These are phyloP conservation scores for Sclerurus mexicanus DNA, from an alignment of 2,113 vertebrate genomes.

Conservation along the genomic window DNA sequence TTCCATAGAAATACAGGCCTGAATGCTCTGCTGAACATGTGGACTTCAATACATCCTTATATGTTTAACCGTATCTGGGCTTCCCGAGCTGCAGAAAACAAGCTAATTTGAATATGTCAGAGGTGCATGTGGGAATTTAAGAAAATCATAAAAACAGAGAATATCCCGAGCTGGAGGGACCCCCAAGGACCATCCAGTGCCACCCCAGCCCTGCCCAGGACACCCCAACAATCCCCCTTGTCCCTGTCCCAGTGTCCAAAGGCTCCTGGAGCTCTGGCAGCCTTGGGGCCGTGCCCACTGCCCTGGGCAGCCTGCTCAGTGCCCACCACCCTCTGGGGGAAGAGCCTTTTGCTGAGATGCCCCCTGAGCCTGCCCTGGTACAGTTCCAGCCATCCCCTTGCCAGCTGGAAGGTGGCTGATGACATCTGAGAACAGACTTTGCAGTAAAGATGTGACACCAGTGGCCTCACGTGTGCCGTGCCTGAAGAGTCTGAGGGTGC, in stretches of 20 bases:
- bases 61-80: neutral
- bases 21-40: neutral
- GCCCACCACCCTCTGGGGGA: neutral
- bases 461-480: neutral
- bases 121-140: neutral
- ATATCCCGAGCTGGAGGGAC: neutral
- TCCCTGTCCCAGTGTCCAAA: neutral
- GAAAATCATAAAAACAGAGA: neutral
- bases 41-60: neutral
- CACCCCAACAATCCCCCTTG: neutral
- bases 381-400: neutral
- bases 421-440: neutral
- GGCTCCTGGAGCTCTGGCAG: neutral
- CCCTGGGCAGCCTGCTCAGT: neutral
- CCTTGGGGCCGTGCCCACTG: neutral
- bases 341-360: neutral
- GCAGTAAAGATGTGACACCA: neutral
- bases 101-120: neutral
- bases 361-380: neutral
- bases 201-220: neutral
- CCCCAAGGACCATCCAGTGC: neutral
- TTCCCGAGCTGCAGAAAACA: neutral
- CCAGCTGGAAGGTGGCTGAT: neutral
- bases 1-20: neutral
- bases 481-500: neutral